A percentile compares a stretch with the other conserved stretches of the same genome.
Conservation (phyloP, 2,888 invertebrate genomes). For the Ophraella communa region DNA sequence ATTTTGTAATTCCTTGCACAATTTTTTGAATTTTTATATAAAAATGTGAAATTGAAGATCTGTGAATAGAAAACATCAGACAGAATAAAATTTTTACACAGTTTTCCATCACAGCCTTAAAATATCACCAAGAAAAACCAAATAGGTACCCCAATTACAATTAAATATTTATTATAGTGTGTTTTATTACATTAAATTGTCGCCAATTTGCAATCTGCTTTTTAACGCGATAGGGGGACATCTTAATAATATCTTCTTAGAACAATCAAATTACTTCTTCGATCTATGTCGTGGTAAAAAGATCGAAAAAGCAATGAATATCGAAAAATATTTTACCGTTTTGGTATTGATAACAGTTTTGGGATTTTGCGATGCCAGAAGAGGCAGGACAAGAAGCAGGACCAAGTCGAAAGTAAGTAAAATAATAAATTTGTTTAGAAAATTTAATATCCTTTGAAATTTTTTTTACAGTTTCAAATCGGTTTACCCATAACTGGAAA, state of each 20-base stretch:
- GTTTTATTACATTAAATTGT: conserved; percentile 46
- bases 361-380: conserved; percentile 61
- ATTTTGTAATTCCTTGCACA: no score
- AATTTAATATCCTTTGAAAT: not conserved
- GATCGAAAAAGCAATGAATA: conserved; percentile 44
- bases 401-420: conserved; percentile 75
- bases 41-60: no score
- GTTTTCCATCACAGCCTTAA: no score
- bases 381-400: conserved; percentile 74
- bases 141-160: conserved; percentile 27
- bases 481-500: conserved; percentile 88
- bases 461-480: conserved; percentile 72
- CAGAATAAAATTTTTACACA: no score
- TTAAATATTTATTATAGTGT: conserved; percentile 26
- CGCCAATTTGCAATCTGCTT: conserved; percentile 36
- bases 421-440: conserved; percentile 4
- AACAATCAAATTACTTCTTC: conserved; percentile 24
- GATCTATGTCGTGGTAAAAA: conserved; percentile 17
- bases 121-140: no score
- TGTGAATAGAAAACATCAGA: no score
- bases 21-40: no score
- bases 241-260: conserved; percentile 17
- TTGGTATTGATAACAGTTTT: conserved; percentile 41
- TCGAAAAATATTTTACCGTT: conserved; percentile 37
- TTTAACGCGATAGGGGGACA: conserved; percentile 25